phyloP scores from a whole-genome alignment of 2,113 vertebrate genomes.

The Otolemur garnettii region DNA sequence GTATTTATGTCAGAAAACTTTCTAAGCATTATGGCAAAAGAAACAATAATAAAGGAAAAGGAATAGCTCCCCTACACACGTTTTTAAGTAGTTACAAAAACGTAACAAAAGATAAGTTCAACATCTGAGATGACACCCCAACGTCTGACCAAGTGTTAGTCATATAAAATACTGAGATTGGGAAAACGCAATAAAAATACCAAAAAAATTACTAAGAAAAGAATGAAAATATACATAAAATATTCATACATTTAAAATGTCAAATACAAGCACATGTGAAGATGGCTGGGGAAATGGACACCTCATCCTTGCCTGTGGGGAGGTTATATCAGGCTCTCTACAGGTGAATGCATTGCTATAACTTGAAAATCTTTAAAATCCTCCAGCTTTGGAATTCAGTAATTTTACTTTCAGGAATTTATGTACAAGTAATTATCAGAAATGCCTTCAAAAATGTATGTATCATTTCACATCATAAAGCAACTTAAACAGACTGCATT shows the following conservation, averaged over 20 bases:
- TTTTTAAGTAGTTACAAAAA: slow-evolving; percentile 29
- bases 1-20: slow-evolving; percentile 15
- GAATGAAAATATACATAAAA: neutral
- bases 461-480: neutral
- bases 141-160: neutral
- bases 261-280: neutral
- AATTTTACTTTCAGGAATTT: neutral
- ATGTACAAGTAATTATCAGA: neutral
- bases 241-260: neutral
- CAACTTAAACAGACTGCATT: neutral
- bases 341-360: neutral
- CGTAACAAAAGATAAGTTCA: neutral
- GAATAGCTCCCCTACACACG: neutral
- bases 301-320: neutral
- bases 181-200: neutral
- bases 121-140: neutral
- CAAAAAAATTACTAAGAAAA: neutral
- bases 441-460: neutral
- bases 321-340: neutral
- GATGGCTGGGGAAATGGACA: neutral
- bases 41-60: neutral
- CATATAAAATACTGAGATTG: neutral
- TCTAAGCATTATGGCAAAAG: neutral
- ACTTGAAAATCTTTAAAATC: slow-evolving; percentile 10
- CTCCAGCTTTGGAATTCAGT: neutral